phyloP scores from a whole-genome alignment of 2,888 invertebrate genomes.

The Hypselothyrea guttata region DNA sequence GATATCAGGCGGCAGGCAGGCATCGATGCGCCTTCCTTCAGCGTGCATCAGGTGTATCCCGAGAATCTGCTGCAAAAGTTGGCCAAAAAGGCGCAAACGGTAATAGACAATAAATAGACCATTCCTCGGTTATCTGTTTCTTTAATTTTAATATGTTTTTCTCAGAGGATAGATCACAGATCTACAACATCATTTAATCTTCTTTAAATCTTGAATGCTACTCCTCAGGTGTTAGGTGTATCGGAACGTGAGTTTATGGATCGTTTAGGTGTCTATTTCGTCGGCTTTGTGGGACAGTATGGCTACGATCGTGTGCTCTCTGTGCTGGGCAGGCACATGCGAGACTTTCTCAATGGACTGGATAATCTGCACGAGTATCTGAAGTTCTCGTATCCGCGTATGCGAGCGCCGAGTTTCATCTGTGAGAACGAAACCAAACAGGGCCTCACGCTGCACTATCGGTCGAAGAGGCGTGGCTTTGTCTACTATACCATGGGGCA shows the following conservation, averaged over 20 bases:
- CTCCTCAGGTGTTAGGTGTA: constrained; percentile 92
- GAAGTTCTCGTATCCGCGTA: constrained; percentile 95
- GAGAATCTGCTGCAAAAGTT: constrained; percentile 93
- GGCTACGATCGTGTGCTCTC: constrained; percentile 96
- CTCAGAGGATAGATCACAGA: too few species aligned
- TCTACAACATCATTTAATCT: too few species aligned
- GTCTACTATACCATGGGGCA: constrained; percentile 99
- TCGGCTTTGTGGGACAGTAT: constrained; percentile 95
- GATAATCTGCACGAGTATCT: constrained; percentile 99
- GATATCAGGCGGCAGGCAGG: constrained; percentile 92
- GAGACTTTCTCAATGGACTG: constrained; percentile 97
- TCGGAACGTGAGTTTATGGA: constrained; percentile 95
- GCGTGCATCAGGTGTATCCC: constrained; percentile 96
- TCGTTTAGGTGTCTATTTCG: constrained; percentile 96
- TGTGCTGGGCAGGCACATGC: constrained; percentile 95
- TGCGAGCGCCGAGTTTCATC: constrained; percentile 96
- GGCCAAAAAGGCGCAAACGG: constrained; percentile 93
- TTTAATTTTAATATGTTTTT: too few species aligned
- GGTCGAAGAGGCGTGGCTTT: constrained; percentile 96
- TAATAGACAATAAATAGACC: constrained; percentile 81
- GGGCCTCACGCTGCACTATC: constrained; percentile 95
- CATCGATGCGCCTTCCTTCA: constrained; percentile 93
- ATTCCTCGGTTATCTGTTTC: too few species aligned
- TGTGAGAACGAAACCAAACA: constrained; percentile 97
- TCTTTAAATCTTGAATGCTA: too few species aligned